Conservation (phyloP, 2,888 invertebrate species). For the Trissoscelio sp. region DNA sequence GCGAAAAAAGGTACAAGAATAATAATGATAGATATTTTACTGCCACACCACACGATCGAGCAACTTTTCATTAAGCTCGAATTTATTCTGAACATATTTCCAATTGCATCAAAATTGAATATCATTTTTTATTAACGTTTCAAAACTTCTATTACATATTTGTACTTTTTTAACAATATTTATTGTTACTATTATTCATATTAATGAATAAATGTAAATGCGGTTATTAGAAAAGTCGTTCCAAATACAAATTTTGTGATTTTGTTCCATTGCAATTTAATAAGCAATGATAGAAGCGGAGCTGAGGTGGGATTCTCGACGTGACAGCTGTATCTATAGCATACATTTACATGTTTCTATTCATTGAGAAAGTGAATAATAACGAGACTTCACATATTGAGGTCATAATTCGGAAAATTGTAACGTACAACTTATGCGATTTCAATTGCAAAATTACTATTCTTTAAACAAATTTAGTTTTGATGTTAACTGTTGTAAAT, state of each 20-base stretch:
- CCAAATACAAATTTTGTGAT: conserved; percentile 6
- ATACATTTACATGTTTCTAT: conserved; percentile 11
- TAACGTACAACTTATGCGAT: neutral
- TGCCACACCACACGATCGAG: neutral
- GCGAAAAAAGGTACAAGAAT: neutral
- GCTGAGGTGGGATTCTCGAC: conserved; percentile 7
- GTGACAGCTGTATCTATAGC: conserved; percentile 10
- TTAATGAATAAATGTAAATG: conserved; percentile 24
- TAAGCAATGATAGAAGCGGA: conserved; percentile 26
- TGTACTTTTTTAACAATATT: no score
- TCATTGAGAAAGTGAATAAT: conserved; percentile 18
- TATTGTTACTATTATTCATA: no score
- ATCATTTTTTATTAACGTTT: neutral
- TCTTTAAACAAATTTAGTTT: no score
- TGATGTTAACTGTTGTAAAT: no score
- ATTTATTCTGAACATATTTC: no score
- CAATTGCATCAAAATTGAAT: neutral
- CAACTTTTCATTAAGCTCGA: neutral
- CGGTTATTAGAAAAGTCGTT: conserved; percentile 25
- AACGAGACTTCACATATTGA: conserved; percentile 3
- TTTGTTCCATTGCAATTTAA: conserved; percentile 29
- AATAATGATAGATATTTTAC: neutral
- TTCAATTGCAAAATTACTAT: no score
- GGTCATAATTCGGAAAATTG: neutral
- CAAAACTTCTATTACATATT: no score